Conservation (phyloP, 2,888 invertebrate species). For the Conchocele bisecta region DNA sequence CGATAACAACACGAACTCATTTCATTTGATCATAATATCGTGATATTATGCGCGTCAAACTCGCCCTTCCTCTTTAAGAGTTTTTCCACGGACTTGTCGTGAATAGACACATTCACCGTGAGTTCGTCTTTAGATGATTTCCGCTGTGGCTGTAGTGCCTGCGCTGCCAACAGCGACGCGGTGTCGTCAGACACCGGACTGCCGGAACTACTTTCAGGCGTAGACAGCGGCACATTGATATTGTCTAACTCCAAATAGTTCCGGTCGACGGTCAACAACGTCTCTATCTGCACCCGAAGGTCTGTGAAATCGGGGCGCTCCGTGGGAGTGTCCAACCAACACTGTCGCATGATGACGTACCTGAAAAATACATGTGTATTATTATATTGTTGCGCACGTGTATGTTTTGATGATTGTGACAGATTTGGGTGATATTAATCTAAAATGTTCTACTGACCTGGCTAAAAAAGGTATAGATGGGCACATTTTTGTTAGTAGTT, state of each 20-base stretch:
- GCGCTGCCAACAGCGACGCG: conserved; percentile 56
- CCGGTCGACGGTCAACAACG: conserved; percentile 73
- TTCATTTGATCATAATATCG: conserved; percentile 59
- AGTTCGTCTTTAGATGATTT: conserved; percentile 61
- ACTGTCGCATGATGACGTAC: conserved; percentile 80
- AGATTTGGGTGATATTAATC: too few species aligned
- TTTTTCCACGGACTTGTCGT: conserved; percentile 71
- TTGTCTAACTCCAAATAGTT: conserved; percentile 81
- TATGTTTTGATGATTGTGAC: too few species aligned
- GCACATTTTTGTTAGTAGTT: too few species aligned
- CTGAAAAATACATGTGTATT: too few species aligned
- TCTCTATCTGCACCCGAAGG: conserved; percentile 76
- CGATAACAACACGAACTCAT: too few species aligned
- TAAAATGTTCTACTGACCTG: too few species aligned
- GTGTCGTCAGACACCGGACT: conserved; percentile 64
- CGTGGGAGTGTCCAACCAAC: conserved; percentile 77
- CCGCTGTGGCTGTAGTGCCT: conserved; percentile 50
- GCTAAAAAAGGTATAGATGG: too few species aligned
- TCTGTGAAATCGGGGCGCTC: conserved; percentile 78
- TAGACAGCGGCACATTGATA: conserved; percentile 76
- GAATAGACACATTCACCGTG: conserved; percentile 67
- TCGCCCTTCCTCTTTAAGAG: conserved; percentile 65
- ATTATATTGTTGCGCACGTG: too few species aligned
- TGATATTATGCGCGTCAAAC: conserved; percentile 52
- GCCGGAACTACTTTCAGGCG: conserved; percentile 72